Conservation (phyloP, 2,888 invertebrate species). For the Drosophila fulvimacula region DNA sequence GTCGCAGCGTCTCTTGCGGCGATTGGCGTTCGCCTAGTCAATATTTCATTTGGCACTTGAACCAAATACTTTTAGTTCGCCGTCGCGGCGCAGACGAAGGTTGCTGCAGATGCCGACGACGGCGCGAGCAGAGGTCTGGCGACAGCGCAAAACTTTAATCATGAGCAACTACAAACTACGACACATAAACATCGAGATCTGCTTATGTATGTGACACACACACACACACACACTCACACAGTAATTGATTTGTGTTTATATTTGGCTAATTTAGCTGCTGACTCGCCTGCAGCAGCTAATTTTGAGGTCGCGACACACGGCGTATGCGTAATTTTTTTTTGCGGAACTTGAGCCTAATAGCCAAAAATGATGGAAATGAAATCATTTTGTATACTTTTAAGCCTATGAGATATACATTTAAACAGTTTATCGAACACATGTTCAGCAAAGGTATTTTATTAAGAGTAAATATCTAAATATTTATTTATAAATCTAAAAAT, state of each 20-base stretch:
- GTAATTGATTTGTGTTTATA: conserved; percentile 52
- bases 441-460: too few species aligned
- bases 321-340: conserved; percentile 40
- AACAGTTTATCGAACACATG: neutral
- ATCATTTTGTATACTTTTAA: neutral
- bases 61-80: conserved; percentile 79
- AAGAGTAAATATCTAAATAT: too few species aligned
- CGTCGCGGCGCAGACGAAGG: conserved; percentile 60
- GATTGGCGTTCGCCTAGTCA: conserved; percentile 68
- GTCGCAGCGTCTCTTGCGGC: conserved; percentile 45
- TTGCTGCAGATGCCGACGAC: conserved; percentile 43
- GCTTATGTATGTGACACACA: neutral
- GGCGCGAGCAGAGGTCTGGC: conserved; percentile 2
- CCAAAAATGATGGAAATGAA: neutral
- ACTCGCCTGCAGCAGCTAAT: conserved; percentile 32
- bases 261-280: conserved; percentile 50
- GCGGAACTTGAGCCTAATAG: neutral
- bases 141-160: conserved; percentile 41
- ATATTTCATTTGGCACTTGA: conserved; percentile 80
- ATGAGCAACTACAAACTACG: conserved; percentile 17
- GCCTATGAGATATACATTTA: neutral
- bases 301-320: conserved; percentile 12
- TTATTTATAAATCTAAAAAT: too few species aligned
- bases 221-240: neutral
- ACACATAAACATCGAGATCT: neutral